These are phyloP conservation scores for Drosophila kohkoa DNA, from an alignment of 1,140 invertebrate genomes.

Conservation along the genomic window DNA sequence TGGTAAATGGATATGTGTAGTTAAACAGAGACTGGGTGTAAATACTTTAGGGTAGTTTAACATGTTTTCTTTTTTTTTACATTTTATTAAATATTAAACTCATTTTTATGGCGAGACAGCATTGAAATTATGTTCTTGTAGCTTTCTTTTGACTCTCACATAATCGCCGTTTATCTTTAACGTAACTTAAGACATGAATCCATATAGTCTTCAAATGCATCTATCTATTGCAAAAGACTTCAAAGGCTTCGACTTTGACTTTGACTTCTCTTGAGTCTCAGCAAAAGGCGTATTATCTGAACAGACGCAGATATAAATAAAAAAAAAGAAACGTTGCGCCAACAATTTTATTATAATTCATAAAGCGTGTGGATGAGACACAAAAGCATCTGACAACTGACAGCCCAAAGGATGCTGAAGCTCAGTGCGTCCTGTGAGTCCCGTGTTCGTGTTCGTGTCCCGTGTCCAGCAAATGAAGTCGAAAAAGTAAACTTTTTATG, in stretches of 20 bases:
- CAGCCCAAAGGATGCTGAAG: constrained; percentile 23
- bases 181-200: not conserved
- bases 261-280: constrained; percentile 3
- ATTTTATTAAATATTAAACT: not conserved
- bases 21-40: constrained; percentile 16
- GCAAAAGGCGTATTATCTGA: constrained; percentile 9
- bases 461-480: constrained; percentile 45
- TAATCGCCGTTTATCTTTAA: not conserved
- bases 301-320: constrained; percentile 4
- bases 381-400: constrained; percentile 62
- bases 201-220: constrained; percentile 1
- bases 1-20: constrained; percentile 43
- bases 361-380: constrained; percentile 65
- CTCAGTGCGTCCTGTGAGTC: not conserved
- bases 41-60: constrained; percentile 22
- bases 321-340: constrained; percentile 4
- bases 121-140: not conserved
- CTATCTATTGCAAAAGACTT: not conserved
- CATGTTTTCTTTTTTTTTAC: not conserved
- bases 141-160: not conserved
- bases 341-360: constrained; percentile 77
- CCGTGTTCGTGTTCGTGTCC: too few relatives aligned
- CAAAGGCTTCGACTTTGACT: constrained; percentile 21
- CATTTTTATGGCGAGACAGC: not conserved
- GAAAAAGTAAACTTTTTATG: constrained; percentile 74